phyloP scores from a whole-genome alignment of 2,113 vertebrate species.

The Ochotona princeps region DNA sequence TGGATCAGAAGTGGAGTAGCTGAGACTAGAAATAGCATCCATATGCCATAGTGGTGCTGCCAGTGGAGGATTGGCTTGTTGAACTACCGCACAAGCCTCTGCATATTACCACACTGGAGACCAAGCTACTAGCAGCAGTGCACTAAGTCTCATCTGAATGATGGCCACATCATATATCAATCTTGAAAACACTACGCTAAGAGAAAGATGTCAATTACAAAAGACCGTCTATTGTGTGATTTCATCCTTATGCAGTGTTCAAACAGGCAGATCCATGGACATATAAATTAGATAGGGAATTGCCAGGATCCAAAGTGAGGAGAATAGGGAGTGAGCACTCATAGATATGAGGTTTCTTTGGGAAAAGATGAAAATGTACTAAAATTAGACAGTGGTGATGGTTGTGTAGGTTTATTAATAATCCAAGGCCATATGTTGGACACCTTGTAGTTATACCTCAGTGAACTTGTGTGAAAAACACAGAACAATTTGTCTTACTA shows the following conservation, averaged over 20 bases:
- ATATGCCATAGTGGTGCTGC: too few species aligned
- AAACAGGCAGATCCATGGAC: background rate
- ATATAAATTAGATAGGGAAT: background rate
- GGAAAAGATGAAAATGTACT: conserved; percentile 12
- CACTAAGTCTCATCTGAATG: too few species aligned
- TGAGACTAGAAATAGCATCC: too few species aligned
- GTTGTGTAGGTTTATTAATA: background rate
- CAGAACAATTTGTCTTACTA: background rate
- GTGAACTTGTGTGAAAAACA: background rate
- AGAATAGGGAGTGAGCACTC: background rate
- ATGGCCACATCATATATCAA: background rate
- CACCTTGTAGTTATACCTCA: conserved; percentile 12
- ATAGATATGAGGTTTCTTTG: background rate
- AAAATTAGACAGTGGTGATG: background rate
- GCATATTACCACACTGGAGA: too few species aligned
- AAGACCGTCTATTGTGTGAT: background rate
- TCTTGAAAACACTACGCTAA: background rate
- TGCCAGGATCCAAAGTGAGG: background rate
- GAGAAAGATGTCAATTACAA: background rate
- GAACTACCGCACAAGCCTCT: too few species aligned
- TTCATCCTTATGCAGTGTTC: background rate
- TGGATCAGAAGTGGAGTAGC: too few species aligned
- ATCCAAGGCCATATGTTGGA: conserved; percentile 24
- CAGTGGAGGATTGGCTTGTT: too few species aligned
- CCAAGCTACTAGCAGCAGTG: too few species aligned